Conservation (phyloP, 1,140 invertebrate species). For the Xylocopa sonorina region DNA sequence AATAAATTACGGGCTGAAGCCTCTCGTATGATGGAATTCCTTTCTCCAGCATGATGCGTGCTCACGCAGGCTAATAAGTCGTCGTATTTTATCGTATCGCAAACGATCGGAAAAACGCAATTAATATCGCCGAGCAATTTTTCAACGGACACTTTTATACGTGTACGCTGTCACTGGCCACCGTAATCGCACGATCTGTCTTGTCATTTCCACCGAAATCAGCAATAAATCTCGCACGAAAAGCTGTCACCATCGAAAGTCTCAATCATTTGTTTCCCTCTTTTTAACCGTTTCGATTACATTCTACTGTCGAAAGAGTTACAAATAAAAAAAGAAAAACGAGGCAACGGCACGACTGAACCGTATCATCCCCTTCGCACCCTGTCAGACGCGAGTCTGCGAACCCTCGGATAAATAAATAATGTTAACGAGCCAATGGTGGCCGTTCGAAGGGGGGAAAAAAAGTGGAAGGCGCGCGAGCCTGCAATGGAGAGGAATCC, state of each 20-base stretch:
- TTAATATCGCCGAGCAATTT: conserved; percentile 1
- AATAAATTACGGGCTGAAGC: neutral
- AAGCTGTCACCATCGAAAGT: too few relatives aligned
- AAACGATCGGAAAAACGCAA: neutral
- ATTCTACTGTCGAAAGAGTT: too few relatives aligned
- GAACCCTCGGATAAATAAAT: too few relatives aligned
- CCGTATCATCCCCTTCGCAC: too few relatives aligned
- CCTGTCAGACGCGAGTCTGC: too few relatives aligned
- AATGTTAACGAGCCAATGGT: conserved; percentile 7
- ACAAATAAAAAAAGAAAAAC: too few relatives aligned
- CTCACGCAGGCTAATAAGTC: neutral
- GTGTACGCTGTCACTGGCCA: neutral
- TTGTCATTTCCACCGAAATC: too few relatives aligned
- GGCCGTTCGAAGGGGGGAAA: neutral
- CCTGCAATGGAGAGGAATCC: conserved; percentile 58
- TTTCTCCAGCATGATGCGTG: neutral
- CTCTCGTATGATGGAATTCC: neutral
- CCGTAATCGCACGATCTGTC: too few relatives aligned
- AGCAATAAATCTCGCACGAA: too few relatives aligned
- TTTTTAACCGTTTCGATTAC: too few relatives aligned
- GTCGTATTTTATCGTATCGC: conserved; percentile 1
- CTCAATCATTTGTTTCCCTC: too few relatives aligned
- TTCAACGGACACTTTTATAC: neutral
- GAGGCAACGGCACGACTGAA: too few relatives aligned
- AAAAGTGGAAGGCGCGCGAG: neutral